Conservation (phyloP, 2,797 vertebrate species). For the Enteromius trimaculatus region DNA sequence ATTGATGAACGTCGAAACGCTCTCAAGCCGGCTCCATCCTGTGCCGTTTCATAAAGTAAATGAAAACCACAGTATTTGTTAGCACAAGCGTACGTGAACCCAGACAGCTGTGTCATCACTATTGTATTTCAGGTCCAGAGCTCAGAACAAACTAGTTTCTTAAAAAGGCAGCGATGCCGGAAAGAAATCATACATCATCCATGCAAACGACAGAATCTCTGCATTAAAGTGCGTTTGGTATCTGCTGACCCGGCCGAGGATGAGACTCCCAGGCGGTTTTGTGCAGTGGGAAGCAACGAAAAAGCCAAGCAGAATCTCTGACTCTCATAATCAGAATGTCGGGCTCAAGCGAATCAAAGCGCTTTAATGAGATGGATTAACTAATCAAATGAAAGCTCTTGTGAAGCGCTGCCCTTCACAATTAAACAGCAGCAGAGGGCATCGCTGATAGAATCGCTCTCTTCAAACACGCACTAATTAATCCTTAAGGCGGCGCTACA, state of each 20-base stretch:
- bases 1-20: not conserved
- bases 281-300: not conserved
- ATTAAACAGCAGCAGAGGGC: slow-evolving; percentile 59
- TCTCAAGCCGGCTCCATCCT: not conserved
- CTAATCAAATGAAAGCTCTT: slow-evolving; percentile 58
- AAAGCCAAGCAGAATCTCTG: slow-evolving; percentile 27
- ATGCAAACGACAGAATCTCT: not conserved
- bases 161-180: not conserved
- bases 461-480: slow-evolving; percentile 57
- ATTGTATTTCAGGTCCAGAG: slow-evolving; percentile 25
- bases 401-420: slow-evolving; percentile 56
- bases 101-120: slow-evolving; percentile 1
- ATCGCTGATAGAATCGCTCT: slow-evolving; percentile 55
- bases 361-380: slow-evolving; percentile 60
- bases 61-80: not conserved
- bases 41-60: not conserved
- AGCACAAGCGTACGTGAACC: not conserved
- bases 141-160: not conserved
- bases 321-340: slow-evolving; percentile 46
- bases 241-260: slow-evolving; percentile 29
- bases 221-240: not conserved
- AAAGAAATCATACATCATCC: slow-evolving; percentile 11
- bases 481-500: slow-evolving; percentile 50
- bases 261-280: not conserved
- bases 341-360: slow-evolving; percentile 37